Conservation (phyloP, 2,113 vertebrate species). For the Seriola rivoliana region DNA sequence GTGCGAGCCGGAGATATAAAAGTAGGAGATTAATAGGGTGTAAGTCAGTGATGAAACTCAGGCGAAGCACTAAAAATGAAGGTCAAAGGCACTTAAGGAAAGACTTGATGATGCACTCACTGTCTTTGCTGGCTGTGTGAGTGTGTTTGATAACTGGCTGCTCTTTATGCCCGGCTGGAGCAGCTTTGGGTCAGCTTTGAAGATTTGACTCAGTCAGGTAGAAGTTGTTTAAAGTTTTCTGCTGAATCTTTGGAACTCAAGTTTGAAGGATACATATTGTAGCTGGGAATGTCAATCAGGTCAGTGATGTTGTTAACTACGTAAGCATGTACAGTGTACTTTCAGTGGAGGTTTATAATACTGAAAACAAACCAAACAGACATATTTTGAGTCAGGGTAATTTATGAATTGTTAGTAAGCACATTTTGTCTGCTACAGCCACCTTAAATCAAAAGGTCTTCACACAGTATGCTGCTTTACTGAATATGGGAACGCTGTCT, state of each 20-base stretch:
- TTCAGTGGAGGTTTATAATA: no score
- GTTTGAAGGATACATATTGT: not conserved
- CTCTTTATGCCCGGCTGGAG: slow-evolving; percentile 10
- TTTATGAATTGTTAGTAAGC: not conserved
- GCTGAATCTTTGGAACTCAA: not conserved
- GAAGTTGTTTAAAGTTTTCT: not conserved
- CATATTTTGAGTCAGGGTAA: not conserved
- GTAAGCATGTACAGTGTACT: no score
- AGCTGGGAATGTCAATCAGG: not conserved
- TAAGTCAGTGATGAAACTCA: slow-evolving; percentile 37
- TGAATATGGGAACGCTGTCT: no score
- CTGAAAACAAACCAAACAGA: no score
- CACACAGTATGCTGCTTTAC: no score
- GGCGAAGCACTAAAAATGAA: slow-evolving; percentile 47
- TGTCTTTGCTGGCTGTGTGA: slow-evolving; percentile 6
- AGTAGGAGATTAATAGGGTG: slow-evolving; percentile 45
- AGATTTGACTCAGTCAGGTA: slow-evolving; percentile 4
- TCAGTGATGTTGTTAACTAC: no score
- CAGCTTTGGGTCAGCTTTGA: not conserved
- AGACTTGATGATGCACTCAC: slow-evolving; percentile 39
- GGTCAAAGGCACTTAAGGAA: slow-evolving; percentile 51
- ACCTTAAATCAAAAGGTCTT: no score
- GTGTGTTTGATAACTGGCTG: slow-evolving; percentile 18
- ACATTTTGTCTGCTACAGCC: no score
- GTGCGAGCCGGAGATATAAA: slow-evolving; percentile 37